Evolutionary conservation across 92 coral and sea anemone genomes (phyloP).

Genomic region (Palythoa grandis): DNA sequence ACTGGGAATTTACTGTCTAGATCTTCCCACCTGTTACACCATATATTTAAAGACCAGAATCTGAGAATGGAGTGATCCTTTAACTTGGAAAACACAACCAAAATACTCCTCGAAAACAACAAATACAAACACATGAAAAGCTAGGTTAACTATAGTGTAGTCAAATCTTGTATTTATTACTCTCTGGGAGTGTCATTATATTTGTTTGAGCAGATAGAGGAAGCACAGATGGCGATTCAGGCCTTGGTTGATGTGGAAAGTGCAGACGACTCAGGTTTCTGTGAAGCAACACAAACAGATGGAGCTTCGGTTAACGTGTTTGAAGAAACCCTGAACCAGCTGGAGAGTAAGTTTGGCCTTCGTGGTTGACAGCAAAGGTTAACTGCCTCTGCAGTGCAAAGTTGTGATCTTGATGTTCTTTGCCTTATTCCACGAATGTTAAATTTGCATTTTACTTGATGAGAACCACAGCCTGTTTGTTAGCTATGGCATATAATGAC

Average conservation of each 20-base stretch:
- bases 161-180: neutral
- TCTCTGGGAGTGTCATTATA: neutral
- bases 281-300: slow-evolving; percentile 65
- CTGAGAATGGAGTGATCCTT: too few species aligned
- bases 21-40: too few species aligned
- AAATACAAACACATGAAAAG: neutral
- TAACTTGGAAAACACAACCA: neutral
- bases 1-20: too few species aligned
- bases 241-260: slow-evolving; percentile 53
- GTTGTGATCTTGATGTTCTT: too few species aligned
- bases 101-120: neutral
- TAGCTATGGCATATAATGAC: too few species aligned
- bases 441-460: too few species aligned
- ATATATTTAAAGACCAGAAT: too few species aligned
- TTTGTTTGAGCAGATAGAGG: slow-evolving; percentile 14
- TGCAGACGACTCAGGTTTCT: slow-evolving; percentile 76
- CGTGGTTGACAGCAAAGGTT: too few species aligned
- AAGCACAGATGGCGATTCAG: slow-evolving; percentile 31
- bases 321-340: slow-evolving; percentile 66
- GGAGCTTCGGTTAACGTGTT: slow-evolving; percentile 65
- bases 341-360: slow-evolving; percentile 60
- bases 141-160: neutral
- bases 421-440: too few species aligned
- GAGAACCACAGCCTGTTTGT: too few species aligned
- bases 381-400: too few species aligned